phyloP scores from a whole-genome alignment of 1,140 invertebrate species.

The Pomacea maculata region DNA sequence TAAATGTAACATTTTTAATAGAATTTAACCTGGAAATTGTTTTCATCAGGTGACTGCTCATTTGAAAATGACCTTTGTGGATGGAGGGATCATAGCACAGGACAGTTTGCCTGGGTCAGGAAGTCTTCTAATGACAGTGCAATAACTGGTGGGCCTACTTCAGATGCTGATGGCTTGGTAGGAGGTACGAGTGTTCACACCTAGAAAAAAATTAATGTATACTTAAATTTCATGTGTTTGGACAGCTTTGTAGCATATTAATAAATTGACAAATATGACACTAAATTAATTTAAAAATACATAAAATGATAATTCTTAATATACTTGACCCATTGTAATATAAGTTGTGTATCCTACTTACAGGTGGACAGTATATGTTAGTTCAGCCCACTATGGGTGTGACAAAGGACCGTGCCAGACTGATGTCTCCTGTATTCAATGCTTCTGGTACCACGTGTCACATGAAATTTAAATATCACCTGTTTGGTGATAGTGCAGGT shows the following conservation, averaged over 20 bases:
- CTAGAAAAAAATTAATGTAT: too few relatives aligned
- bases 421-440: constrained; percentile 48
- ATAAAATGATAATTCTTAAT: too few relatives aligned
- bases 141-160: constrained; percentile 74
- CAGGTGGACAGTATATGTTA: constrained; percentile 77
- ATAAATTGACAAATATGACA: too few relatives aligned
- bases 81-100: constrained; percentile 32
- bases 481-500: constrained; percentile 75
- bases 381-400: constrained; percentile 70
- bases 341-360: too few relatives aligned
- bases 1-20: too few relatives aligned
- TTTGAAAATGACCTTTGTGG: constrained; percentile 41
- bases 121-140: constrained; percentile 7
- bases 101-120: constrained; percentile 32
- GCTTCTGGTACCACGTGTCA: constrained; percentile 51
- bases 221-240: too few relatives aligned
- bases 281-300: too few relatives aligned
- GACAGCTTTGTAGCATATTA: too few relatives aligned
- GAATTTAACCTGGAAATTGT: too few relatives aligned
- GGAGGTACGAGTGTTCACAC: too few relatives aligned
- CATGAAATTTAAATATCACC: constrained; percentile 75
- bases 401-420: constrained; percentile 43
- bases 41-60: constrained; percentile 31
- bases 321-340: too few relatives aligned
- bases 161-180: constrained; percentile 66